Evolutionary conservation across 2,888 invertebrate genomes (phyloP), one percentile per base, ranked within the genome.

Genomic region (Rhyacophila evoluta): DNA sequence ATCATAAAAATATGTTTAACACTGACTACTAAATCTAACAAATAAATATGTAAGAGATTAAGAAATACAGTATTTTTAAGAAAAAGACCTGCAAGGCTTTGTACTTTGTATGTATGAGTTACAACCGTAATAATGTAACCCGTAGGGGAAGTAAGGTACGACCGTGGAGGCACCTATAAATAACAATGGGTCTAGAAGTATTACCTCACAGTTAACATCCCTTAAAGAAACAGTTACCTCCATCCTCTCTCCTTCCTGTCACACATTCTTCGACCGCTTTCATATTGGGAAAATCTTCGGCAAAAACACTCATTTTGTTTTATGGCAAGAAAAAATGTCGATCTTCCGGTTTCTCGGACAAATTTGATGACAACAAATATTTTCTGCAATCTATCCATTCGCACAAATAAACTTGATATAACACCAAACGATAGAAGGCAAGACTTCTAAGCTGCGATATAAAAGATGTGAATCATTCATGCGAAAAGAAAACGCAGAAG

Each of bases 101-200:
- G 19, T 55, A 55, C 55, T 55, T 19, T 55, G 55, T 55, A 55
- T 55, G 25, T 55, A 55, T 55, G 55, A 55, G 55, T 55, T 55
- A 55, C 55, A 55, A 55, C 55, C 55, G 55, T 55, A 55, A 55
- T 55, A 55, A 55, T 25, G 25, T 55, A 55, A 55, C 55, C 55
- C 55, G 55, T 55, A 55, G 55, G 55, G 55, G 55, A 55, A 55
- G 55, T 55, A 55, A 55, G 55, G 55, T 55, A 55, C 55, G 55
- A 55, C 55, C 55, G 55, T 55, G 55, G 55, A 55, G 55, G 55
- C 55, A 8, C 55, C 55, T 25, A 55, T 55, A 55, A 55, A 55
- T 55, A 55, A 55, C 55, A 55, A 55, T 55, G 55, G 55, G 15
- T 55, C 55, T 55, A 25, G 55, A 15, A 19, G 55, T 55, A 55